Percentiles rank a stretch among this genome's conserved stretches.
Conservation (phyloP, 2,888 invertebrate species). For the Parasteatoda lunata region DNA sequence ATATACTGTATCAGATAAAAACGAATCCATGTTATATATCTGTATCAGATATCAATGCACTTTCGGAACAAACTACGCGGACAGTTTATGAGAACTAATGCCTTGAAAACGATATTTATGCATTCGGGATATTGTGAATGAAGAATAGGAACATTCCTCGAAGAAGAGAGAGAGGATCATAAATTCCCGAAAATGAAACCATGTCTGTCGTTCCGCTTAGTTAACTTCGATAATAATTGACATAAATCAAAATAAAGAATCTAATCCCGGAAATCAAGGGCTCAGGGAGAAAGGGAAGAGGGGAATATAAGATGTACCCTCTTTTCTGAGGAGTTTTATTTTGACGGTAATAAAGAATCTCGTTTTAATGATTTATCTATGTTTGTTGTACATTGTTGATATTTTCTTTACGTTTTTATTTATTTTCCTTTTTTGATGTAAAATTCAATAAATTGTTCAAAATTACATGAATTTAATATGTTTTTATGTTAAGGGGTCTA, state of each 20-base stretch:
- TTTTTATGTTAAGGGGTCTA: too few relatives aligned
- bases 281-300: background rate
- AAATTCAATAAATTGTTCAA: background rate
- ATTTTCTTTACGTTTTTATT: slow-evolving; percentile 19
- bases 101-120: slow-evolving; percentile 29
- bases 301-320: slow-evolving; percentile 15
- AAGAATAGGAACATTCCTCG: slow-evolving; percentile 21
- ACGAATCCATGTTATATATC: background rate
- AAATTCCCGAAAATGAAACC: slow-evolving; percentile 63
- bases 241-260: slow-evolving; percentile 63
- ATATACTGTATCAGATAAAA: slow-evolving; percentile 10
- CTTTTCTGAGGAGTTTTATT: slow-evolving; percentile 42
- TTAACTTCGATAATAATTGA: slow-evolving; percentile 57
- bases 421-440: background rate
- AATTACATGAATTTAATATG: background rate
- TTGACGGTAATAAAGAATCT: slow-evolving; percentile 41
- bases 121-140: slow-evolving; percentile 21
- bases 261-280: slow-evolving; percentile 53
- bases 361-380: slow-evolving; percentile 53
- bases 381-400: slow-evolving; percentile 27
- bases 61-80: slow-evolving; percentile 6
- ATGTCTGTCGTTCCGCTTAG: slow-evolving; percentile 55
- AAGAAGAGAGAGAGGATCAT: background rate
- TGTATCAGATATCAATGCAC: too few relatives aligned
- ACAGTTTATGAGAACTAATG: slow-evolving; percentile 38